Percentiles rank a stretch among this genome's conserved stretches.
phyloP scores from a whole-genome alignment of 2,888 invertebrate species.

The Agrotis segetum region DNA sequence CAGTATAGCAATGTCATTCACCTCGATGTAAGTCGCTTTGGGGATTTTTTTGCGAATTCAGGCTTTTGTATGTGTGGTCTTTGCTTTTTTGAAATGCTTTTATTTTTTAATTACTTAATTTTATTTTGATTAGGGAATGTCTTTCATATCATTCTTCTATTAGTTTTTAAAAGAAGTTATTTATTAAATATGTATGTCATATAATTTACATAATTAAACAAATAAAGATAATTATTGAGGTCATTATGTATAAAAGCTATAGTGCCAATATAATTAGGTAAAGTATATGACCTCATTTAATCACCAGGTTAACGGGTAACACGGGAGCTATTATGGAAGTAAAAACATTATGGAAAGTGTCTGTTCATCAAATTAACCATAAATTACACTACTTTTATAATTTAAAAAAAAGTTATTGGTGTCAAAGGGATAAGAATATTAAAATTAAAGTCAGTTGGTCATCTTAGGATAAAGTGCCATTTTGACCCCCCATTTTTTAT shows the following conservation, averaged over 20 bases:
- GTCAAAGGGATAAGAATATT: background rate
- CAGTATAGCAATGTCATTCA: constrained; percentile 85
- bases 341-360: constrained; percentile 14
- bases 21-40: constrained; percentile 87
- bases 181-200: too few species aligned
- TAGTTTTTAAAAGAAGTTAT: background rate
- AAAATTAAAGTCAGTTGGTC: background rate
- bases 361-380: constrained; percentile 22
- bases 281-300: constrained; percentile 29
- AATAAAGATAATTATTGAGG: background rate
- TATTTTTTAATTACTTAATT: background rate
- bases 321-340: constrained; percentile 4
- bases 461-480: background rate
- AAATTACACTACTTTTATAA: background rate
- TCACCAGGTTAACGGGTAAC: background rate
- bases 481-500: background rate
- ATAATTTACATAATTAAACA: too few species aligned
- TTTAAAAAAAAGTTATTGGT: background rate
- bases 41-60: constrained; percentile 46
- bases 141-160: background rate
- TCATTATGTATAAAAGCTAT: background rate
- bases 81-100: constrained; percentile 35
- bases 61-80: constrained; percentile 45
- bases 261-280: constrained; percentile 11
- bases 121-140: background rate